Conservation (phyloP, 2,888 invertebrate genomes). For the Andrena haemorrhoa region DNA sequence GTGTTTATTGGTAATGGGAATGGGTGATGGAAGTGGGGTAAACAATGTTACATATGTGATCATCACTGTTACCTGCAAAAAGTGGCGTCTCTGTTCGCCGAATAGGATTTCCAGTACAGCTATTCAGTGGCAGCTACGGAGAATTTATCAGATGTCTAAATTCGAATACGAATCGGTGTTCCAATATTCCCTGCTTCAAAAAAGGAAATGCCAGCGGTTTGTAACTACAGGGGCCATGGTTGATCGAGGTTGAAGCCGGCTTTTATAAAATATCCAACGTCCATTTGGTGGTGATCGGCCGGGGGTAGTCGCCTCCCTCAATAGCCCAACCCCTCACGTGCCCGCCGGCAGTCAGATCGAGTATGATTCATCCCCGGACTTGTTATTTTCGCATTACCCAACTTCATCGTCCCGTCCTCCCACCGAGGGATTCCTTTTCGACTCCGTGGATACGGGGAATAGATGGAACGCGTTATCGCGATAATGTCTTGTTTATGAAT, state of each 20-base stretch:
- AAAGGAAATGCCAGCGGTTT: slow-evolving; percentile 12
- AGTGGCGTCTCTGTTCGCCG: too few species aligned
- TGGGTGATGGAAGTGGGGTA: not conserved
- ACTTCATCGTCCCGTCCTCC: slow-evolving; percentile 65
- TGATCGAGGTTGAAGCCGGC: not conserved
- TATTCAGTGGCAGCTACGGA: not conserved
- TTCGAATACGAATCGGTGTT: not conserved
- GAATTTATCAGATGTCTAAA: not conserved
- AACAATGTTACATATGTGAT: slow-evolving; percentile 16
- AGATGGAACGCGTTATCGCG: slow-evolving; percentile 74
- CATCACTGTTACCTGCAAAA: too few species aligned
- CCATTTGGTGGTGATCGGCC: slow-evolving; percentile 15
- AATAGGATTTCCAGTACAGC: not conserved
- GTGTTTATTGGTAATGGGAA: not conserved
- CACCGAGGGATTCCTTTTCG: slow-evolving; percentile 70
- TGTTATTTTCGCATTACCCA: slow-evolving; percentile 80
- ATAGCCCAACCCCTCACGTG: slow-evolving; percentile 60
- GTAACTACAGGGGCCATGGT: not conserved
- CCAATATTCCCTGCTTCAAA: not conserved
- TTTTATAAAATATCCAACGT: slow-evolving; percentile 52
- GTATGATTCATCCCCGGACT: slow-evolving; percentile 74
- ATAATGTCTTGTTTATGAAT: slow-evolving; percentile 78
- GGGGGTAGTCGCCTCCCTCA: slow-evolving; percentile 5
- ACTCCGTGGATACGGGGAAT: slow-evolving; percentile 64
- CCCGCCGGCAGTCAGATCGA: slow-evolving; percentile 64